These are phyloP conservation scores for Pelagia noctiluca DNA, from an alignment of 30 jellyfish, hydroid and myxozoan species.

Conservation along the genomic window DNA sequence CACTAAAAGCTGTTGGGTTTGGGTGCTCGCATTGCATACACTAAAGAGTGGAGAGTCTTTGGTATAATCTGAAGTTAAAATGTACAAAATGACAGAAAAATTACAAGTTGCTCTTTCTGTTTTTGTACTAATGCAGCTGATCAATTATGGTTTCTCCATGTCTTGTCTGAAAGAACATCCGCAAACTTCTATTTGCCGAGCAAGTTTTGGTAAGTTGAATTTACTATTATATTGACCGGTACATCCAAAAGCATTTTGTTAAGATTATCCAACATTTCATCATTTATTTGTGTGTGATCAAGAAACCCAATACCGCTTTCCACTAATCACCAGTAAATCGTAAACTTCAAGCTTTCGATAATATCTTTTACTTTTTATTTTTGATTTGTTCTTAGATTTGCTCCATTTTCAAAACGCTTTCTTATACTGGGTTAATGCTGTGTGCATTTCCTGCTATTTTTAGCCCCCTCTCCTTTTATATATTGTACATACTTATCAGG, in stretches of 20 bases:
- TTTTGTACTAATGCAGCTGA: too few relatives aligned
- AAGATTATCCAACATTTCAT: neutral
- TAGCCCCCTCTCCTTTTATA: neutral
- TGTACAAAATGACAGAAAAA: too few relatives aligned
- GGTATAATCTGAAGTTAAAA: too few relatives aligned
- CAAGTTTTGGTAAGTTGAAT: slow-evolving; percentile 53
- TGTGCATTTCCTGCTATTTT: neutral
- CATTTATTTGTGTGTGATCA: neutral
- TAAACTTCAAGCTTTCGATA: neutral
- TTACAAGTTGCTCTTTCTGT: too few relatives aligned
- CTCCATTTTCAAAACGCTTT: neutral
- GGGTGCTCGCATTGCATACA: too few relatives aligned
- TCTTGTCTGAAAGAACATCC: slow-evolving; percentile 50
- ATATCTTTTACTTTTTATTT: too few relatives aligned
- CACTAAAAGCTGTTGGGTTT: too few relatives aligned
- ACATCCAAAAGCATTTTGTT: neutral
- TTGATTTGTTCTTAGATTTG: too few relatives aligned
- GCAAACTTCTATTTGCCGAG: slow-evolving; percentile 59
- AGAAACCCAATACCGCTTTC: neutral
- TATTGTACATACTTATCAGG: too few relatives aligned
- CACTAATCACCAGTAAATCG: neutral
- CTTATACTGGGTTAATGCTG: neutral
- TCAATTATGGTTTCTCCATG: too few relatives aligned
- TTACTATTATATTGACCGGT: neutral
- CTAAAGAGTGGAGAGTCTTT: too few relatives aligned